phyloP scores from a whole-genome alignment of 1,140 invertebrate species.

The Branchinecta lindahli region DNA sequence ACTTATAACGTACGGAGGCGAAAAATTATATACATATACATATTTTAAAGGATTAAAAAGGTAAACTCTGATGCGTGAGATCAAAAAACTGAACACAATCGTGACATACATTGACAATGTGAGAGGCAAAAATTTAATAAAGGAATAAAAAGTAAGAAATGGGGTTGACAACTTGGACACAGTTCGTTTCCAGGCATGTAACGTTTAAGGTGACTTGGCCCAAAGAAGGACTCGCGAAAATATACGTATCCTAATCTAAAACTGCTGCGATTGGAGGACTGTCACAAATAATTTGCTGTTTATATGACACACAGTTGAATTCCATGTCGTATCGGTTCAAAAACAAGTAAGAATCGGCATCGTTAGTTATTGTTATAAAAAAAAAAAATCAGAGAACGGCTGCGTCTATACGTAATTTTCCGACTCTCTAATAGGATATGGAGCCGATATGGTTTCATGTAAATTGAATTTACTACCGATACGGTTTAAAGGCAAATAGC shows the following conservation, averaged over 20 bases:
- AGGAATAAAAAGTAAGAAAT: too few relatives aligned
- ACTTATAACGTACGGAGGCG: too few relatives aligned
- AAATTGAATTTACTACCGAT: conserved; percentile 6
- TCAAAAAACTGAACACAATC: too few relatives aligned
- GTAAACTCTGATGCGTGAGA: too few relatives aligned
- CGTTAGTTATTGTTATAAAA: not conserved
- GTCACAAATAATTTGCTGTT: conserved; percentile 6
- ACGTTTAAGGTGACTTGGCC: not conserved
- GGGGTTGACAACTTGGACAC: too few relatives aligned
- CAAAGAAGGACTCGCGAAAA: too few relatives aligned
- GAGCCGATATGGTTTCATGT: not conserved
- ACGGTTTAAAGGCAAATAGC: not conserved
- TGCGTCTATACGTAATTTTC: not conserved
- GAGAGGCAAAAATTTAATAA: too few relatives aligned
- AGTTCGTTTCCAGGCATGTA: not conserved
- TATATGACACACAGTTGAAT: conserved; percentile 2
- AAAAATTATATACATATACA: too few relatives aligned
- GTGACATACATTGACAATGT: too few relatives aligned
- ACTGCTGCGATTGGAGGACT: not conserved
- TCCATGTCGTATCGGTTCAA: conserved; percentile 1
- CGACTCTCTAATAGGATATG: not conserved
- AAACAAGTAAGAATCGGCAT: not conserved
- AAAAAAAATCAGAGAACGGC: conserved; percentile 2
- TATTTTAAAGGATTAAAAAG: too few relatives aligned
- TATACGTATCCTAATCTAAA: too few relatives aligned